Evolutionary conservation across 2,888 invertebrate genomes (phyloP), one percentile per base, ranked within the genome.

Genomic region (Spilarctia lutea): DNA sequence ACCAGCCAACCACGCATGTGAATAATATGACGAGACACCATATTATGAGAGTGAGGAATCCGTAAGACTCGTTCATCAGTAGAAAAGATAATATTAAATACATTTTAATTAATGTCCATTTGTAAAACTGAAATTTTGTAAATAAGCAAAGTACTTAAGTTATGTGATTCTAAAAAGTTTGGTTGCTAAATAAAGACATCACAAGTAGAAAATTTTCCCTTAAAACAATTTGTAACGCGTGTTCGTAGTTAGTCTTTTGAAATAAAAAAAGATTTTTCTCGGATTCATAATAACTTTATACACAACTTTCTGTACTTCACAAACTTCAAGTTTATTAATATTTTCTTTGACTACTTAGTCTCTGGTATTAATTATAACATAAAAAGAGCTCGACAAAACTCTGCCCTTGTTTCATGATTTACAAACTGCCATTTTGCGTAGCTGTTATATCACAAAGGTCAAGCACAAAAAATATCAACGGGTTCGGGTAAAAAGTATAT

Each of bases 381-480:
- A 75, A 79, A 79, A 83, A 83, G 74, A 74, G 72, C 68, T 74
- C 39, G 67, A 79, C 78, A 75, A 81, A 60, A 75, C 48, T 74
- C 68, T 60, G 63, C 30, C 42, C 27, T 63, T 74, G 72, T 81
- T 78, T 82, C 71, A 78, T 76, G 66, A 74, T 78, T 74, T 74
- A 79, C 75, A 74, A 72, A 81, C 77, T 79, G 76, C 77, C 74
- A 65, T 73, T 80, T 76, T 78, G 79, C 68, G 20, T 35, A 70
- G 60, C 70, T 52, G 48, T 42, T 56, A 18, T 60, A 66, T 75
- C 75, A 74, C 65, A 69, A 77, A 75, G 67, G 76, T 74, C 77
- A 76, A 78, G 75, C 78, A 73, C 45, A 71, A 79, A 81, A 79
- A 79, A 76, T 77, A 80, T 79, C 72, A 79, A 82, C 27, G 68